A percentile compares a stretch with the other conserved stretches of the same genome.
phyloP scores from a whole-genome alignment of 2,797 vertebrate genomes.

The Dipus sagitta region DNA sequence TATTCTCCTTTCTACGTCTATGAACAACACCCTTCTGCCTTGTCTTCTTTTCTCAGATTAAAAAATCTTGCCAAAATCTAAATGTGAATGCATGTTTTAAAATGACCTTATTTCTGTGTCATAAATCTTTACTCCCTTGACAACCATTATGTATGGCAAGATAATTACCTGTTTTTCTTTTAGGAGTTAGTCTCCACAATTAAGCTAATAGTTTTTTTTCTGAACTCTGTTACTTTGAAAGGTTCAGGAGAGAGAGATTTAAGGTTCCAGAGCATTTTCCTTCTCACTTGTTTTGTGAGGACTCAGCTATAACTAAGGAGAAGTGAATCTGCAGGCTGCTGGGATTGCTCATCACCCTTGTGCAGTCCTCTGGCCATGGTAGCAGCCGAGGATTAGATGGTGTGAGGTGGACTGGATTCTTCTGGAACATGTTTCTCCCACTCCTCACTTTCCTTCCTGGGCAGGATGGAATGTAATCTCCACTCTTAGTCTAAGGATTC shows the following conservation, averaged over 20 bases:
- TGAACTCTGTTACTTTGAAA: constrained; percentile 49
- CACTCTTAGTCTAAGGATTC: constrained; percentile 62
- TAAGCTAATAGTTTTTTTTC: constrained; percentile 30
- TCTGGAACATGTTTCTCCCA: constrained; percentile 37
- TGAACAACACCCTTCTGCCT: neutral
- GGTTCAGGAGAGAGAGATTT: constrained; percentile 50
- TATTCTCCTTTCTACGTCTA: constrained; percentile 9
- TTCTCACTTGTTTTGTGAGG: neutral
- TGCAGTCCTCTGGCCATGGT: neutral
- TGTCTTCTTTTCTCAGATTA: constrained; percentile 58
- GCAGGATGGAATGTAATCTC: neutral
- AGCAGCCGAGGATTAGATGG: neutral
- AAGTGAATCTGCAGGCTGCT: constrained; percentile 7
- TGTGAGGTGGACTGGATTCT: neutral
- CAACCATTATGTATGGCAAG: constrained; percentile 20
- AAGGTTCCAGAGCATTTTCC: constrained; percentile 61
- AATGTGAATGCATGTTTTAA: constrained; percentile 67
- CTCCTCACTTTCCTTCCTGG: neutral
- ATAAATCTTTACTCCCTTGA: constrained; percentile 58
- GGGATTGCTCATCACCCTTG: constrained; percentile 13
- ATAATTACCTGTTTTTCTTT: constrained; percentile 38
- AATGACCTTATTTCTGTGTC: constrained; percentile 64
- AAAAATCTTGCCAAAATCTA: constrained; percentile 58
- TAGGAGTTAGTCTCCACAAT: constrained; percentile 23
- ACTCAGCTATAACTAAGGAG: constrained; percentile 41